These are phyloP conservation scores for Leptopterna dolabrata DNA, from an alignment of 2,888 invertebrate genomes.

Conservation along the genomic window DNA sequence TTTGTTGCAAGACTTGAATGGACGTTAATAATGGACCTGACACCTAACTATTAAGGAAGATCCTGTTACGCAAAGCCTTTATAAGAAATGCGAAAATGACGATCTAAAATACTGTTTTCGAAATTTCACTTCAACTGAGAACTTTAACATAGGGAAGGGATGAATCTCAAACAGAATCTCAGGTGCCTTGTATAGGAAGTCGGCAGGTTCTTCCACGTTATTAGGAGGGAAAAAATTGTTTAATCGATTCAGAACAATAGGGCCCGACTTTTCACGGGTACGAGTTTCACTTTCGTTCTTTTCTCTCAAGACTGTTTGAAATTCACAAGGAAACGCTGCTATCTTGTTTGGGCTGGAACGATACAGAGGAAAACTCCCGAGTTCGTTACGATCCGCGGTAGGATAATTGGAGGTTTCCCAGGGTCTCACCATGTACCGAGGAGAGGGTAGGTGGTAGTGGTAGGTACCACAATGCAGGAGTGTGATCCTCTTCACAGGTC, in stretches of 20 bases:
- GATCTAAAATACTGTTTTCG: neutral
- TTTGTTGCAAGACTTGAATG: neutral
- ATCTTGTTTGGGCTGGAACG: neutral
- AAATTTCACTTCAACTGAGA: neutral
- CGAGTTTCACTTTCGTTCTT: conserved; percentile 22
- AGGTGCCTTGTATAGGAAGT: neutral
- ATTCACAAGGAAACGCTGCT: neutral
- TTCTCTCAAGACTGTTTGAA: neutral
- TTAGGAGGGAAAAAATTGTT: neutral
- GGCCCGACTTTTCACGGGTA: conserved; percentile 19
- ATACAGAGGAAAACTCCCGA: neutral
- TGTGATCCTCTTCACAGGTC: no score
- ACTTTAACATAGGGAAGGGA: neutral
- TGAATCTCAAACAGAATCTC: neutral
- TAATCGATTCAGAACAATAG: conserved; percentile 14
- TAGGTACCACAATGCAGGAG: no score
- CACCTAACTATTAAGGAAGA: neutral
- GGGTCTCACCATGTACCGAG: neutral
- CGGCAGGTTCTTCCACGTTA: neutral
- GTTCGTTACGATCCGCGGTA: neutral
- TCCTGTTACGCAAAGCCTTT: neutral
- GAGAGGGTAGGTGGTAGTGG: no score
- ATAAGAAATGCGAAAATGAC: neutral
- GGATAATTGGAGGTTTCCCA: neutral
- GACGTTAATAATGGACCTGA: neutral